Percentiles rank a stretch among this genome's conserved stretches.
Conservation (phyloP, 2,797 vertebrate genomes). For the Varecia variegata region DNA sequence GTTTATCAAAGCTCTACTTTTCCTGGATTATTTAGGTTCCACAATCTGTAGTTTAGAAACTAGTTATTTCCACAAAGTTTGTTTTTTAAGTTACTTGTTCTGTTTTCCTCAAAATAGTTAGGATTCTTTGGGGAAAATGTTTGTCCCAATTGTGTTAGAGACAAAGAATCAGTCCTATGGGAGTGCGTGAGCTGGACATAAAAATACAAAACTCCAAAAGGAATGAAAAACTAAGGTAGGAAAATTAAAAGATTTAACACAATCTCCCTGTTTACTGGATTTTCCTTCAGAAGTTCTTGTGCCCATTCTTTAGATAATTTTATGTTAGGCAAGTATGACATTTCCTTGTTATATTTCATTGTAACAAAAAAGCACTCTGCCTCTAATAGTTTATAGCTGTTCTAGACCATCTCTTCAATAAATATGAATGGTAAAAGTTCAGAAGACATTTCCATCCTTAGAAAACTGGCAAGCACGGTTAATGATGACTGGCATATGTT, state of each 20-base stretch:
- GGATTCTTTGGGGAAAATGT: background rate
- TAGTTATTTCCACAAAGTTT: background rate
- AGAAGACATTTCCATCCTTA: background rate
- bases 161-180: background rate
- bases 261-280: background rate
- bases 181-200: background rate
- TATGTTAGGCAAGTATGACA: background rate
- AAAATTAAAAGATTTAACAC: background rate
- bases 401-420: background rate
- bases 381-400: slow-evolving; percentile 1
- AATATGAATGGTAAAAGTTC: slow-evolving; percentile 31
- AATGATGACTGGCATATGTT: background rate
- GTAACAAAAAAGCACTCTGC: background rate
- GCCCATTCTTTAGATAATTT: slow-evolving; percentile 10
- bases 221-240: background rate
- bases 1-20: slow-evolving; percentile 37
- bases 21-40: background rate
- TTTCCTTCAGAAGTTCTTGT: background rate
- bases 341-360: slow-evolving; percentile 8
- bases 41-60: slow-evolving; percentile 3
- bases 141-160: background rate
- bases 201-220: slow-evolving; percentile 47
- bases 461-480: slow-evolving; percentile 28
- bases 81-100: slow-evolving; percentile 6
- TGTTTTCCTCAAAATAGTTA: slow-evolving; percentile 29